These are phyloP conservation scores for Clarias fuscus DNA, from an alignment of 2,797 vertebrate genomes.

Conservation along the genomic window DNA sequence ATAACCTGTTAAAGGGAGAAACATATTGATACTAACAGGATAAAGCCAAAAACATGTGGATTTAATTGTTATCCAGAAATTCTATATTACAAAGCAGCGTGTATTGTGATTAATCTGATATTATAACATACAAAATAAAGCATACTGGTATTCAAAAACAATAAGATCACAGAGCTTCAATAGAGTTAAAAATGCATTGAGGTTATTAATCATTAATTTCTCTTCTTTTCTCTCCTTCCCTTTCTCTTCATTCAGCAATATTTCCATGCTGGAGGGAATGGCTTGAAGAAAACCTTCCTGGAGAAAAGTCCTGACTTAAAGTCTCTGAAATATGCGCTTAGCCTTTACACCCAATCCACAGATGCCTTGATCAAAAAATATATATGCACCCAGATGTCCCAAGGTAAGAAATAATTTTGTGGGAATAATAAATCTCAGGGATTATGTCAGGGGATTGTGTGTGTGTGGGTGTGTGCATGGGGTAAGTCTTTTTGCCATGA, in stretches of 20 bases:
- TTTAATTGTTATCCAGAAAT: not conserved
- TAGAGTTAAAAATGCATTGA: not conserved
- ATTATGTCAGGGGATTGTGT: not conserved
- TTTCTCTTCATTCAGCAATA: slow-evolving; percentile 84
- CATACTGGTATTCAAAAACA: not conserved
- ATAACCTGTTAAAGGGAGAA: not conserved
- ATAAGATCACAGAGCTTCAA: not conserved
- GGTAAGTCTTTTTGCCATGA: not conserved
- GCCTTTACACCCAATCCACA: slow-evolving; percentile 97
- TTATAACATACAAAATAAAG: not conserved
- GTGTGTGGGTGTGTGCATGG: not conserved
- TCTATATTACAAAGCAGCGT: not conserved
- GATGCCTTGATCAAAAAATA: slow-evolving; percentile 98
- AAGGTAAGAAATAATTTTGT: slow-evolving; percentile 79
- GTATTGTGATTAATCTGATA: not conserved
- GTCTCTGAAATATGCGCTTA: slow-evolving; percentile 94
- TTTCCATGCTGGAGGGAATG: slow-evolving; percentile 97
- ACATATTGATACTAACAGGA: not conserved
- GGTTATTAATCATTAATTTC: not conserved
- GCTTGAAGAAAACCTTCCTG: slow-evolving; percentile 96
- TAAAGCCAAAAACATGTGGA: not conserved
- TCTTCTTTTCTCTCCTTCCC: not conserved
- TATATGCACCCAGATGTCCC: slow-evolving; percentile 92
- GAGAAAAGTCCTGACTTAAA: slow-evolving; percentile 95
- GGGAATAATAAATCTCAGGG: not conserved